Conservation (phyloP, 2,113 vertebrate species). For the Proteles cristata region DNA sequence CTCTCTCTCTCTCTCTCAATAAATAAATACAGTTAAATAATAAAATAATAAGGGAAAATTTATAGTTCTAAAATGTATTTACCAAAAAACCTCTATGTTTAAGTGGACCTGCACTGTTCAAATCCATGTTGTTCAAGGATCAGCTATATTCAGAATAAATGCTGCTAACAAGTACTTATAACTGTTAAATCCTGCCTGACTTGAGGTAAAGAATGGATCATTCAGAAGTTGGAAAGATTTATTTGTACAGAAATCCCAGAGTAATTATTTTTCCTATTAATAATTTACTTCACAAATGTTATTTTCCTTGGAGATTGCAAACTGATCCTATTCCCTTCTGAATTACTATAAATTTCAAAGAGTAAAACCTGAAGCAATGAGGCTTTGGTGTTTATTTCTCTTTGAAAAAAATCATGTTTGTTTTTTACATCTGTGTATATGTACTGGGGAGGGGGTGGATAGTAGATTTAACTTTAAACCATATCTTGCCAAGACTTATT, state of each 20-base stretch:
- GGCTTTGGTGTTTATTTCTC: neutral
- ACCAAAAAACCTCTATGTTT: neutral
- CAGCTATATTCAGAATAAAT: neutral
- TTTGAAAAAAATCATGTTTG: neutral
- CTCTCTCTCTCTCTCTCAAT: no score
- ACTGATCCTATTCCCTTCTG: conserved; percentile 4
- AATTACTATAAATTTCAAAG: conserved; percentile 54
- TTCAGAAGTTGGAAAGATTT: conserved; percentile 30
- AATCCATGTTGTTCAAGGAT: neutral
- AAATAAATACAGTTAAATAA: no score
- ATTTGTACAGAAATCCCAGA: conserved; percentile 41
- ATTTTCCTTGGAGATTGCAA: neutral
- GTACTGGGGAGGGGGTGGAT: neutral
- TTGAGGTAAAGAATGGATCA: neutral
- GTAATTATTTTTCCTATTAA: conserved; percentile 46
- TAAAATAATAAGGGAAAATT: neutral
- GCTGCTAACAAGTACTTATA: neutral
- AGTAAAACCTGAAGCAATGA: conserved; percentile 14
- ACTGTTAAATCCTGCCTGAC: neutral
- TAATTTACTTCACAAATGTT: conserved; percentile 30
- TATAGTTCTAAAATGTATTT: neutral
- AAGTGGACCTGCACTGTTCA: neutral
- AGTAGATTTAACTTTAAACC: conserved; percentile 15
- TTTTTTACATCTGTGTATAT: neutral
- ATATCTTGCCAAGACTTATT: neutral